Conservation (phyloP, 1,140 invertebrate genomes). For the Manduca sexta region DNA sequence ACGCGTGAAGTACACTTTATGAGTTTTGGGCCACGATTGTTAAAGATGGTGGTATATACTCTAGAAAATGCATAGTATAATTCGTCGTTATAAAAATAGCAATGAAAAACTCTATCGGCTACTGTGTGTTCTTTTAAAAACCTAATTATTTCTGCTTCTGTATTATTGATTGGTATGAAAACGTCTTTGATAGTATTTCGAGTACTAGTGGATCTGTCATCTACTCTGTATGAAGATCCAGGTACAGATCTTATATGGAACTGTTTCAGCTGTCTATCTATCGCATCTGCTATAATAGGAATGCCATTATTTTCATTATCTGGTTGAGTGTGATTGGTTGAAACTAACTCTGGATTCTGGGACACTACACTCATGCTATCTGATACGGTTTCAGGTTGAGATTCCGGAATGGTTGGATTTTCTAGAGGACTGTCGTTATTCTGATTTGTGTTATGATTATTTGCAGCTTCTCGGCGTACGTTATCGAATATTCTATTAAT, state of each 20-base stretch:
- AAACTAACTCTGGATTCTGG: too few species aligned
- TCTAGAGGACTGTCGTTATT: not conserved
- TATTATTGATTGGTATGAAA: slow-evolving; percentile 12
- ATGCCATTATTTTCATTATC: slow-evolving; percentile 5
- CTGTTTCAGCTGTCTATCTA: slow-evolving; percentile 18
- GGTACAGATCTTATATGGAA: slow-evolving; percentile 13
- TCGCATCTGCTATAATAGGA: slow-evolving; percentile 7
- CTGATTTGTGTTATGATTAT: not conserved
- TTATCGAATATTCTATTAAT: too few species aligned
- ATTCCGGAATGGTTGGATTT: not conserved
- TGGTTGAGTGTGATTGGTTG: too few species aligned
- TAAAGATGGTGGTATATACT: too few species aligned
- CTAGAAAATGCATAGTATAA: too few species aligned
- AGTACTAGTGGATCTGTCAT: too few species aligned
- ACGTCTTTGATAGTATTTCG: slow-evolving; percentile 14
- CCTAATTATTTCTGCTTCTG: slow-evolving; percentile 10
- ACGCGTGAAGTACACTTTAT: too few species aligned
- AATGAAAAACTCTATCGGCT: slow-evolving; percentile 6
- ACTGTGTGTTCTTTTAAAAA: slow-evolving; percentile 22
- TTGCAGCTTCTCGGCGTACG: too few species aligned
- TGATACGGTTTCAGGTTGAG: too few species aligned
- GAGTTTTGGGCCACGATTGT: too few species aligned
- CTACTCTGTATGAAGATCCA: not conserved
- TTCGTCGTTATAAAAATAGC: too few species aligned
- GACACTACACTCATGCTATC: too few species aligned